Evolutionary conservation across 2,888 invertebrate species (phyloP), one percentile per base, ranked within the genome.

Genomic region (Lypha dubia): DNA sequence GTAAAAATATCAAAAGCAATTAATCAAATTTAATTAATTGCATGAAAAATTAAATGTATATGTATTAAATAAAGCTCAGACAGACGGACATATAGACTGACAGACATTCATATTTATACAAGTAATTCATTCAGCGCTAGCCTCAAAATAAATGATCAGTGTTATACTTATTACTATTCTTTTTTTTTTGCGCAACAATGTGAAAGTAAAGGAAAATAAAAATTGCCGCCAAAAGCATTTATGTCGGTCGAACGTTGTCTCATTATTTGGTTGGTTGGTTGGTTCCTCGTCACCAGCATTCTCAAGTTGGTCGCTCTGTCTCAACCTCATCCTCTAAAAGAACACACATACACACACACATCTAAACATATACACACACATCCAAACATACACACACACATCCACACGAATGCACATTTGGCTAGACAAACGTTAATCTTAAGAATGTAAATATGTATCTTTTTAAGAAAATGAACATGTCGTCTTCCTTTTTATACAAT

Each of bases 351-450:
- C n/a, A n/a, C n/a, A n/a, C n/a, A n/a, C n/a, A n/a, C n/a, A n/a
- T n/a, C n/a, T n/a, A n/a, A n/a, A n/a, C n/a, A n/a, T n/a, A n/a
- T n/a, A n/a, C n/a, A n/a, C n/a, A n/a, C n/a, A n/a, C 49, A 22
- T 1, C 17, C 49, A 49, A 1, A 3, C 53, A 13, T 6, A 28
- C 53, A 24, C 24, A 28, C 24, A 53, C 4, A 24, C 28, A 17
- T 63, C n/a, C n/a, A 11, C 22, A 53, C 35, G n/a, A 3, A 5
- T 38, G 41, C 32, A 58, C 17, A n/a, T 63, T 70, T 79, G 68
- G 74, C 74, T 83, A 83, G 79, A 75, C 83, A 83, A 65, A 65
- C 70, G 51, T 83, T 79, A 71, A 79, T 83, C 83, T 75, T 20
- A 68, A 56, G 70, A 74, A 74, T 74, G 83, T 79, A 75, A 83